phyloP scores from a whole-genome alignment of 1,140 invertebrate species.

The Ctenoplectra terminalis region DNA sequence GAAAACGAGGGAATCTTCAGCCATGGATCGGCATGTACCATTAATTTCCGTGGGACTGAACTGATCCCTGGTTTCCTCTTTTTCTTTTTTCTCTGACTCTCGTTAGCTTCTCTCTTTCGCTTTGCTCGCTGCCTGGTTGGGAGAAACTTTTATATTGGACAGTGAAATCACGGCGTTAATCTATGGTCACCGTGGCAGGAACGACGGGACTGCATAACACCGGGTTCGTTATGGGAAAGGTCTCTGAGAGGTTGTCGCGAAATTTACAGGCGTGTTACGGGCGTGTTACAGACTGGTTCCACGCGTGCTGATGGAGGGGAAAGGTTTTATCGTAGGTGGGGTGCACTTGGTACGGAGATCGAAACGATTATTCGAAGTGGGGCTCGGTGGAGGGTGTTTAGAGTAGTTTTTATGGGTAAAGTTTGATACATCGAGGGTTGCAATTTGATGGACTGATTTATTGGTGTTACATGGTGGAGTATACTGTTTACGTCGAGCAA shows the following conservation, averaged over 20 bases:
- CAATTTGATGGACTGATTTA: no score
- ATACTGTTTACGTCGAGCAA: no score
- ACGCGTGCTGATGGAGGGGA: not conserved
- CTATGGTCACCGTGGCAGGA: slow-evolving; percentile 35
- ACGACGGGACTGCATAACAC: slow-evolving; percentile 31
- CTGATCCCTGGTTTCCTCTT: slow-evolving; percentile 34
- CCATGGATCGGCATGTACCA: slow-evolving; percentile 63
- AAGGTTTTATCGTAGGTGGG: no score
- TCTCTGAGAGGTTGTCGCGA: not conserved
- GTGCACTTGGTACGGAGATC: no score
- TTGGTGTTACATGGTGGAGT: no score
- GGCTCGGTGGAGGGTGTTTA: no score
- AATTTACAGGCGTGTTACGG: not conserved
- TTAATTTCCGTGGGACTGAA: slow-evolving; percentile 53
- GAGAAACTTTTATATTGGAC: slow-evolving; percentile 68
- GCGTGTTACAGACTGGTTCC: not conserved
- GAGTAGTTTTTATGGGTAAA: no score
- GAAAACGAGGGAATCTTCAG: slow-evolving; percentile 57
- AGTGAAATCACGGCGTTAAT: slow-evolving; percentile 67
- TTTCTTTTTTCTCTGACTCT: not conserved
- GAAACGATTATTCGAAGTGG: no score
- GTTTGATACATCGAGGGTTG: no score
- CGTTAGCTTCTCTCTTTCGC: no score
- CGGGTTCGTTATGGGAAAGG: slow-evolving; percentile 48
- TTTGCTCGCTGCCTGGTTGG: not conserved